These are phyloP conservation scores for Haplochromis vanheusdeni DNA, from an alignment of 2,113 vertebrate genomes.

Conservation along the genomic window DNA sequence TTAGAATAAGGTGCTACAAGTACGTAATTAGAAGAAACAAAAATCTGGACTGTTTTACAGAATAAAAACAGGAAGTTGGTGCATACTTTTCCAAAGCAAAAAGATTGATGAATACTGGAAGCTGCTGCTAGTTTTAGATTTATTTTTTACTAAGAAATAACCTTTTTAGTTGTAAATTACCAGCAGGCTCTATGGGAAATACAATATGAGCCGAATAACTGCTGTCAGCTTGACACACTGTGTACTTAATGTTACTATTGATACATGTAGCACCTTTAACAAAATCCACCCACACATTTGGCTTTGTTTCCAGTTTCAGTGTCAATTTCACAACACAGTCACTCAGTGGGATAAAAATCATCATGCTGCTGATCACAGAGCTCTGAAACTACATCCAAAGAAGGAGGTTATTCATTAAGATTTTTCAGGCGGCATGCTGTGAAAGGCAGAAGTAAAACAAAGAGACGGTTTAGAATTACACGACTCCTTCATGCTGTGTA, in stretches of 20 bases:
- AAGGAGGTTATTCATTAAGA: neutral
- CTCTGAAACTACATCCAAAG: neutral
- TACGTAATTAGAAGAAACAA: neutral
- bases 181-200: neutral
- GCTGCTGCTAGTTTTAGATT: neutral
- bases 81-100: neutral
- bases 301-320: neutral
- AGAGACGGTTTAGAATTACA: neutral
- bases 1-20: neutral
- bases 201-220: neutral
- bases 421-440: slow-evolving; percentile 12
- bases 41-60: neutral
- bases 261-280: neutral
- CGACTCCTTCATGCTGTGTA: slow-evolving; percentile 46
- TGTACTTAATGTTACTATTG: neutral
- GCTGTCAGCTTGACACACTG: neutral
- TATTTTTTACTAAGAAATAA: neutral
- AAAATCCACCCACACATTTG: neutral
- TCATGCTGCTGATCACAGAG: slow-evolving; percentile 14
- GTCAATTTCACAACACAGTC: neutral
- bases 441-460: neutral
- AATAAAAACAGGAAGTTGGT: neutral
- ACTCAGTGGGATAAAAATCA: neutral
- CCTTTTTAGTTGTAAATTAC: neutral
- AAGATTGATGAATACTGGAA: neutral